phyloP scores from a whole-genome alignment of 1,140 invertebrate genomes.

The Sycophaga agraensis region DNA sequence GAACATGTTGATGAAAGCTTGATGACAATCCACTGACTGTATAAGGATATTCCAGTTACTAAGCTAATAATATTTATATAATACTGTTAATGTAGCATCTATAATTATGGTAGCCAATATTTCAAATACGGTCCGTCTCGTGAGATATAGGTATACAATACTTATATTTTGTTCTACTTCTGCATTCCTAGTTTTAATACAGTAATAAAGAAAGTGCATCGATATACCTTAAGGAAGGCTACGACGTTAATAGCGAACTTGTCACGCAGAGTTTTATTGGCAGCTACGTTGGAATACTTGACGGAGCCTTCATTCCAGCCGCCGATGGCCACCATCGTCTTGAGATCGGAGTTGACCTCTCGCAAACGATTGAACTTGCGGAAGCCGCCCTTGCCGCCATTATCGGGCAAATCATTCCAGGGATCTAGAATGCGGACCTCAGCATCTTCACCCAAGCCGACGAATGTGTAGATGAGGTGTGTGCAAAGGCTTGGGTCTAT shows the following conservation, averaged over 20 bases:
- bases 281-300: conserved; percentile 66
- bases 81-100: no score
- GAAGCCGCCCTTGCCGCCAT: conserved; percentile 53
- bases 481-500: conserved; percentile 69
- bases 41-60: no score
- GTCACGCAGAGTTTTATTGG: conserved; percentile 53
- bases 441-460: conserved; percentile 57
- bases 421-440: conserved; percentile 59
- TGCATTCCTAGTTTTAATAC: no score
- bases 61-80: no score
- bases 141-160: no score
- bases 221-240: conserved; percentile 54
- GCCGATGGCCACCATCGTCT: conserved; percentile 70
- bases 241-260: conserved; percentile 65
- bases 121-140: no score
- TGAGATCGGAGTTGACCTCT: conserved; percentile 63
- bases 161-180: no score
- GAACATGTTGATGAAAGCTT: no score
- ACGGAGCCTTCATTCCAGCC: conserved; percentile 73
- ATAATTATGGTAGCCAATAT: no score
- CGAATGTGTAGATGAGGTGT: conserved; percentile 70
- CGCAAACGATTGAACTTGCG: conserved; percentile 60
- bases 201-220: no score
- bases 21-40: no score
- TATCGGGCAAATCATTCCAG: conserved; percentile 61